Evolutionary conservation across 2,888 invertebrate genomes (phyloP).

Genomic region (Melieria omissa): DNA sequence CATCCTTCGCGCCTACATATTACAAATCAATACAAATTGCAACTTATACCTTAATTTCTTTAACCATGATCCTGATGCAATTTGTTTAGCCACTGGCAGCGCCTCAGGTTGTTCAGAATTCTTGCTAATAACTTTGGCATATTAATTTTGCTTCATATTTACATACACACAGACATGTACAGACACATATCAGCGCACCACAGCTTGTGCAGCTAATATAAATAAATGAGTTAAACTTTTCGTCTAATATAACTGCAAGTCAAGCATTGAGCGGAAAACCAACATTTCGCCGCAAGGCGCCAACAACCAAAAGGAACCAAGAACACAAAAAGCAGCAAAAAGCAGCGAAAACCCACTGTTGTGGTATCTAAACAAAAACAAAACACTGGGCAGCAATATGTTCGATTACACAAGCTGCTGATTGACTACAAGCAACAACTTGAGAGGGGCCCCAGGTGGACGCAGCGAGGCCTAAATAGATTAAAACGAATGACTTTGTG

Average conservation of each 20-base stretch:
- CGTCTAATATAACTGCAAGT: conserved; percentile 3
- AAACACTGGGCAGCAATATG: no score
- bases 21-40: neutral
- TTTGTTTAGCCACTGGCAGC: no score
- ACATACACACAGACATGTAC: neutral
- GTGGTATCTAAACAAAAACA: no score
- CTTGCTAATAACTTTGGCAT: neutral
- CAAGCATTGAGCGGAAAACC: neutral
- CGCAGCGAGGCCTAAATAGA: no score
- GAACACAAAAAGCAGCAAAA: no score
- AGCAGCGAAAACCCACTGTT: no score
- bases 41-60: neutral
- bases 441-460: no score
- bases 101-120: neutral
- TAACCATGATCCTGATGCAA: neutral
- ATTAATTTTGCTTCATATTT: neutral
- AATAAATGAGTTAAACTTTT: neutral
- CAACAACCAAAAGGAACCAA: no score
- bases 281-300: no score
- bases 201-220: neutral
- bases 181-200: neutral
- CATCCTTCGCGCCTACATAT: neutral
- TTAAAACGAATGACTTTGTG: no score
- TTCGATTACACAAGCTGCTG: no score
- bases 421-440: no score